Conservation (phyloP, 2,888 invertebrate genomes). For the Thymelicus sylvestris region DNA sequence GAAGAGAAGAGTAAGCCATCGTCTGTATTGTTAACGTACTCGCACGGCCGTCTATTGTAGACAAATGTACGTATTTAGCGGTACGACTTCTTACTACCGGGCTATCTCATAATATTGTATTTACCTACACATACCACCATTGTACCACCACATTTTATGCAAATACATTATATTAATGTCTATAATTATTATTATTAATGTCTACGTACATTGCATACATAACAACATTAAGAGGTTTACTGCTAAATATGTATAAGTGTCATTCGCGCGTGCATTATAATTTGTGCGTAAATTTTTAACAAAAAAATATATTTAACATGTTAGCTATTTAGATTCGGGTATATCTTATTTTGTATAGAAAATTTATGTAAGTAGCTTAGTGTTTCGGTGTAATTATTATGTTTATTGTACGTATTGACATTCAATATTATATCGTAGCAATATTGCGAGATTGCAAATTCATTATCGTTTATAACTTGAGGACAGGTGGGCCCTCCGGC, state of each 20-base stretch:
- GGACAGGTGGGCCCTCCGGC: too few relatives aligned
- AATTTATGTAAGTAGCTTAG: slow-evolving; percentile 16
- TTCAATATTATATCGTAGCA: background rate
- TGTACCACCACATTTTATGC: too few relatives aligned
- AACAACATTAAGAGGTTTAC: background rate
- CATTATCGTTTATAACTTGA: background rate
- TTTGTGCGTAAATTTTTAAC: background rate
- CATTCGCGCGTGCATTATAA: slow-evolving; percentile 11
- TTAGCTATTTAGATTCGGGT: slow-evolving; percentile 16
- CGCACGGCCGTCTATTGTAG: too few relatives aligned
- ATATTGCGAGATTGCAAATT: background rate
- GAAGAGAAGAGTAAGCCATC: too few relatives aligned
- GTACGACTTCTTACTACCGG: too few relatives aligned
- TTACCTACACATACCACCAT: too few relatives aligned
- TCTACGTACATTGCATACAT: too few relatives aligned
- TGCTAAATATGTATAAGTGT: slow-evolving; percentile 8
- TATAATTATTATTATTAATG: too few relatives aligned
- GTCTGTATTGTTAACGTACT: too few relatives aligned
- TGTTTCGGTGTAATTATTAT: background rate
- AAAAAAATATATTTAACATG: slow-evolving; percentile 16
- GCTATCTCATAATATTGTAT: too few relatives aligned
- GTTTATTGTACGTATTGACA: background rate
- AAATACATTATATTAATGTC: too few relatives aligned
- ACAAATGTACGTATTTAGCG: too few relatives aligned
- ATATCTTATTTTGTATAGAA: slow-evolving; percentile 19